Base-by-base conservation (phyloP, 2,888 invertebrate genomes). In the Drosophila recens region DNA sequence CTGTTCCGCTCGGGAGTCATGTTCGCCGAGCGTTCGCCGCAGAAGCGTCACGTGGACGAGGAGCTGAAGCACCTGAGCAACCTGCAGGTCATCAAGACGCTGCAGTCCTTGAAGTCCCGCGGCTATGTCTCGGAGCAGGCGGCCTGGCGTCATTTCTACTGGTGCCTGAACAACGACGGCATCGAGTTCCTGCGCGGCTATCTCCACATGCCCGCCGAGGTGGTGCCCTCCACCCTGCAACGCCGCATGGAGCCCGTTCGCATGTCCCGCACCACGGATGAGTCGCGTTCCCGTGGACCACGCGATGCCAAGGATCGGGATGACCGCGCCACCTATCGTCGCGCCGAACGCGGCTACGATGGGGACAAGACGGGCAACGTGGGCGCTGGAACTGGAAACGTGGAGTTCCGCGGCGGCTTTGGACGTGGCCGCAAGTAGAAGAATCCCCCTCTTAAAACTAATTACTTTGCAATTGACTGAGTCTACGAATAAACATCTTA, bases 281-380 rank as follows among this genome's bases (percentile, higher is more conserved):
- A 63, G 15, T 27, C 38, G 3, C 70, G 62, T 34, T 4, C 30
- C 11, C 58, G 76, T 0, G 76, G 54, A 11, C 56, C 33, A 8
- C 63, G 57, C 9, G 76, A 61, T 8, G 53, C 20, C 38, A 75
- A 75, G 63, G 63, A 80, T 15, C 52, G 43, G 11, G 64, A 80
- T 4, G 77, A 75, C 30, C 77, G 80, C 27, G 3, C 33, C 34
- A 27, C 27, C 8, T 75, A 76, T 36, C 80, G 77, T n/a, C 75
- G 71, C 15, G 5, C 8, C 3, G 65, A 72, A 1, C 54, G 34
- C 0, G 30, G 10, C 48, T 11, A 4, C 15, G 63, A 69, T 1
- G 8, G 4, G 3, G 65, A 80, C 13, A 80, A 75, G 23, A 43
- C 48, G 1, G 53, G 42, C 20, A 56, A 23, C 4, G 69, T 53